Evolutionary conservation across 2,797 vertebrate species (phyloP).

Genomic region (Trematomus bernacchii): DNA sequence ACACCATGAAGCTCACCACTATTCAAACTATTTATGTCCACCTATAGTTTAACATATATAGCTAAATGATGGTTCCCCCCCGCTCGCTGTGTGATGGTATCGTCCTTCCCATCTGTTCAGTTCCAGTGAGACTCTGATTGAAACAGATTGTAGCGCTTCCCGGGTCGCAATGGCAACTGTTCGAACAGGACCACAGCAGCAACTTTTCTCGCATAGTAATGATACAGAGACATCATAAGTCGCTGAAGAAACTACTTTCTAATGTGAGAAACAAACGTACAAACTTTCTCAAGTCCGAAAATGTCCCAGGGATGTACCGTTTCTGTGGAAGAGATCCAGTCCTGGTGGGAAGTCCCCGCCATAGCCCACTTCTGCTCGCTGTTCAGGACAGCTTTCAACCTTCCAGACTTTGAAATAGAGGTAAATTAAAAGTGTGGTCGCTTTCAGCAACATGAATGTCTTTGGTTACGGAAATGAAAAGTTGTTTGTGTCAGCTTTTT

Average conservation of each 20-base stretch:
- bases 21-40: fast-evolving
- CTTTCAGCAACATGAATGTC: background rate
- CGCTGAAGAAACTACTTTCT: constrained; percentile 70
- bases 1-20: fast-evolving
- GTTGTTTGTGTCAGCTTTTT: constrained; percentile 80
- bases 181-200: constrained; percentile 39
- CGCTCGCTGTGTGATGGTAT: constrained; percentile 66
- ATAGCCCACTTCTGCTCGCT: constrained; percentile 98
- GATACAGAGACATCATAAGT: constrained; percentile 38
- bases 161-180: constrained; percentile 78
- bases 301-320: constrained; percentile 89
- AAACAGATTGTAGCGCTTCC: constrained; percentile 81
- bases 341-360: constrained; percentile 99
- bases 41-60: background rate
- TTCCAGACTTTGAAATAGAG: constrained; percentile 98
- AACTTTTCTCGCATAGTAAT: constrained; percentile 78
- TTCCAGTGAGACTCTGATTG: constrained; percentile 79
- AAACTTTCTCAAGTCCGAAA: constrained; percentile 69
- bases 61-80: constrained; percentile 4
- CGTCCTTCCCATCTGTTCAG: constrained; percentile 85
- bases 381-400: constrained; percentile 96
- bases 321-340: constrained; percentile 94
- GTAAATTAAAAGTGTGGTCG: constrained; percentile 78
- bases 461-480: constrained; percentile 62
- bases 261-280: constrained; percentile 76